Evolutionary conservation across 2,113 vertebrate genomes (phyloP), one percentile per base, ranked within the genome.

Genomic region (Corythoichthys haematopterus): DNA sequence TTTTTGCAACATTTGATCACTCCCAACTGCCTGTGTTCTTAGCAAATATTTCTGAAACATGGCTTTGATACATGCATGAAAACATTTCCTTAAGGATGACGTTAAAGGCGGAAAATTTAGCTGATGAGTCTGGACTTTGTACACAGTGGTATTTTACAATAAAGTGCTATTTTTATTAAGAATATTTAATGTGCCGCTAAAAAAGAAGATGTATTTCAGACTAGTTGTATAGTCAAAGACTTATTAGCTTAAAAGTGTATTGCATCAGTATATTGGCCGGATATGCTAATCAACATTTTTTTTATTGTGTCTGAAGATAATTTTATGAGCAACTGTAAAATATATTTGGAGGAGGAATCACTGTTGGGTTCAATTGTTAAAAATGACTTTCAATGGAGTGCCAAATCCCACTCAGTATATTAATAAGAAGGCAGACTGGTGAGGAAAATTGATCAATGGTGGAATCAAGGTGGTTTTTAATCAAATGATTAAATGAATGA

Each of bases 121-220:
- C 53, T 56, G n/a, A 20, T 16, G 15, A 28, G 7, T 8, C 20
- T 33, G 6, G n/a, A 28, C 55, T 57, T 35, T 57, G 55, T 36
- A 14, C 11, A 1, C 10, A 72, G 76, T 80, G 37, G 66, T 80
- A 88, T 88, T 81, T 80, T 82, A 88, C 88, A 89, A 81, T 66
- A 3, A 69, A 57, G 73, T 84, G 81, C 84, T 88, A 81, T 81
- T 83, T 88, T 87, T 86, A 84, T 89, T 91, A 88, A 83, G 79
- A 81, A 79, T 85, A 88, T 92, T 90, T 86, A 84, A 81, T 85
- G 72, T 43, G 77, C 79, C 68, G 38, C 79, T 77, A 84, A 84
- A 90, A 91, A 89, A 90, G 86, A 91, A 91, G 88, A 90, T 87
- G 78, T 85, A 90, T 88, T 84, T 77, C 85, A 86, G 78, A 85